Conservation (phyloP, 2,888 invertebrate species). For the Colletes collaris region DNA sequence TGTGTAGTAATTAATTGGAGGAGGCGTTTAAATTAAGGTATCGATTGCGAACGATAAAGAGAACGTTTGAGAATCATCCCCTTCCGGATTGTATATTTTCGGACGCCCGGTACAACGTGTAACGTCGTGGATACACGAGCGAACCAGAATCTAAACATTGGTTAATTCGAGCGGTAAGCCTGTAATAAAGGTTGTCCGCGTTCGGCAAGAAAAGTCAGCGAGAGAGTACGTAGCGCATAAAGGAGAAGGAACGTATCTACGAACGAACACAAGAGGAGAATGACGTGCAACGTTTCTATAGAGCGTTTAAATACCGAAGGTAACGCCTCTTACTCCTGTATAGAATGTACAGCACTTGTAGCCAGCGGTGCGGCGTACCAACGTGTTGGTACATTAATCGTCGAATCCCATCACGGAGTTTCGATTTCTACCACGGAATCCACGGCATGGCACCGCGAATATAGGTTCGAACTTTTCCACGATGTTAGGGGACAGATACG, state of each 20-base stretch:
- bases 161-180: constrained; percentile 22
- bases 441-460: constrained; percentile 26
- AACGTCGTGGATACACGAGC: constrained; percentile 23
- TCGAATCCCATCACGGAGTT: constrained; percentile 42
- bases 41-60: too few species aligned
- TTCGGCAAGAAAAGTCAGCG: constrained; percentile 41
- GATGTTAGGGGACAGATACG: constrained; percentile 23
- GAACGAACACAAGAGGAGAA: constrained; percentile 43
- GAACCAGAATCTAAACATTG: constrained; percentile 32
- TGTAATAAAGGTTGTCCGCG: constrained; percentile 34
- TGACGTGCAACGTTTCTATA: constrained; percentile 57
- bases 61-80: too few species aligned
- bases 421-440: constrained; percentile 65
- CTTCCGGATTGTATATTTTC: too few species aligned
- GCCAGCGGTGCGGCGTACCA: constrained; percentile 25
- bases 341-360: constrained; percentile 52
- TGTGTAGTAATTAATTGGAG: too few species aligned
- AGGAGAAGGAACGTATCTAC: constrained; percentile 8
- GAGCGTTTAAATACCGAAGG: constrained; percentile 65
- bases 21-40: too few species aligned
- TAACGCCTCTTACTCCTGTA: constrained; percentile 66
- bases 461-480: constrained; percentile 37
- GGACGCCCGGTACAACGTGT: too few species aligned
- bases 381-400: constrained; percentile 60
- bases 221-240: constrained; percentile 19